Evolutionary conservation across 2,113 vertebrate genomes (phyloP).

Genomic region (Cinclus mexicanus): DNA sequence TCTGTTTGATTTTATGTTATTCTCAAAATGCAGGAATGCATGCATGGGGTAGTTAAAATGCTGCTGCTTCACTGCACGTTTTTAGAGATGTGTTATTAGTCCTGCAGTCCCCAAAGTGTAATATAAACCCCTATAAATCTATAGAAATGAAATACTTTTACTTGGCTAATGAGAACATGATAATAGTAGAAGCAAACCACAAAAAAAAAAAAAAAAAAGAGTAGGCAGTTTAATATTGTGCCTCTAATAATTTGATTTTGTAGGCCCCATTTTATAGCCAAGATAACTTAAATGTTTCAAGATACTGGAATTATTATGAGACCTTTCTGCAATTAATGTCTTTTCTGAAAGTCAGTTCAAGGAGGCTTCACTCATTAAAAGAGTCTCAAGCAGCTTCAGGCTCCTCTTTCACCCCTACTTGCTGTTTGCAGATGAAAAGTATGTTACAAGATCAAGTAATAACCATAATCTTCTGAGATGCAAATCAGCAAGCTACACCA

Average conservation of each 20-base stretch:
- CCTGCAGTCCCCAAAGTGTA: neutral
- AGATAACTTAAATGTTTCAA: constrained; percentile 41
- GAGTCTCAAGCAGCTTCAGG: constrained; percentile 37
- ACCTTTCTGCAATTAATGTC: constrained; percentile 49
- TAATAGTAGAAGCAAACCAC: constrained; percentile 11
- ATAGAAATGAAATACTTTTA: constrained; percentile 29
- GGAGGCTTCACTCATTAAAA: constrained; percentile 61
- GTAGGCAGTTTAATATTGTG: neutral
- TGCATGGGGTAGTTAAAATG: neutral
- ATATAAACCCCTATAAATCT: constrained; percentile 15
- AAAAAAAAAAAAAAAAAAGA: constrained; percentile 34
- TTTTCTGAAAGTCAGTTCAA: constrained; percentile 67
- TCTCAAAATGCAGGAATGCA: neutral
- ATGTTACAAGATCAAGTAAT: constrained; percentile 22
- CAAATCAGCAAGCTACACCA: neutral
- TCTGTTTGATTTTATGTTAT: neutral
- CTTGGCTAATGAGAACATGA: constrained; percentile 23
- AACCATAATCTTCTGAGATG: neutral
- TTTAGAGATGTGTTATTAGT: neutral
- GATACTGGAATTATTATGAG: constrained; percentile 41
- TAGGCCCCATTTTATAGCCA: neutral
- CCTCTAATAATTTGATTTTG: constrained; percentile 13
- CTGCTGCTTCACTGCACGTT: neutral
- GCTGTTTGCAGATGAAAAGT: constrained; percentile 6
- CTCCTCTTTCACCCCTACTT: constrained; percentile 20